Evolutionary conservation across 2,797 vertebrate species (phyloP).

Genomic region (Lepus oiostolus): DNA sequence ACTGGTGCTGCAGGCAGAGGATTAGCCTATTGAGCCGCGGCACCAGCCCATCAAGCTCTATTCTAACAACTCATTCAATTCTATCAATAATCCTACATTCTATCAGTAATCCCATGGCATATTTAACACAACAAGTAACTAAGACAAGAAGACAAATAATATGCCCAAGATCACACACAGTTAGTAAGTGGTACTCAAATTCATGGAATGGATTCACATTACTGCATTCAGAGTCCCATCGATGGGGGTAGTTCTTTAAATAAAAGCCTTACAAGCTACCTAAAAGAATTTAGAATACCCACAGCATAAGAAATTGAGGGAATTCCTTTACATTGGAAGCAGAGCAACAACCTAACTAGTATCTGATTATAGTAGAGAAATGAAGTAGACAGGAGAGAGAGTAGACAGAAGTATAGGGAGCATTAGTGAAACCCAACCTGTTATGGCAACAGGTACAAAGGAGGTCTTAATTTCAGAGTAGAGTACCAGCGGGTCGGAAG

Average conservation of each 20-base stretch:
- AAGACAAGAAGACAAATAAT: constrained; percentile 1
- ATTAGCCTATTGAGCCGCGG: too few species aligned
- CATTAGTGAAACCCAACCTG: too few species aligned
- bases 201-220: background rate
- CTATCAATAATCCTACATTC: background rate
- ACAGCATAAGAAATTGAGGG: background rate
- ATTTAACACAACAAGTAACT: constrained; percentile 12
- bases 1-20: too few species aligned
- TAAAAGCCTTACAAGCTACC: background rate
- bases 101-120: background rate
- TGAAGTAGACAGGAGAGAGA: background rate
- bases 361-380: background rate
- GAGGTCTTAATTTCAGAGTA: background rate
- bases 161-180: background rate
- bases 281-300: background rate
- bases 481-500: background rate
- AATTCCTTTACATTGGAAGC: constrained; percentile 24
- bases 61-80: constrained; percentile 21
- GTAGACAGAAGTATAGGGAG: too few species aligned
- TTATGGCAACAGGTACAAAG: too few species aligned
- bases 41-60: too few species aligned
- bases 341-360: background rate
- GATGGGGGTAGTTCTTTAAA: background rate
- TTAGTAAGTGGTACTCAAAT: background rate
- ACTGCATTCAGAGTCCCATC: background rate